Base-by-base conservation (phyloP, 2,113 vertebrate species). In the Paracanthobrama guichenoti region DNA sequence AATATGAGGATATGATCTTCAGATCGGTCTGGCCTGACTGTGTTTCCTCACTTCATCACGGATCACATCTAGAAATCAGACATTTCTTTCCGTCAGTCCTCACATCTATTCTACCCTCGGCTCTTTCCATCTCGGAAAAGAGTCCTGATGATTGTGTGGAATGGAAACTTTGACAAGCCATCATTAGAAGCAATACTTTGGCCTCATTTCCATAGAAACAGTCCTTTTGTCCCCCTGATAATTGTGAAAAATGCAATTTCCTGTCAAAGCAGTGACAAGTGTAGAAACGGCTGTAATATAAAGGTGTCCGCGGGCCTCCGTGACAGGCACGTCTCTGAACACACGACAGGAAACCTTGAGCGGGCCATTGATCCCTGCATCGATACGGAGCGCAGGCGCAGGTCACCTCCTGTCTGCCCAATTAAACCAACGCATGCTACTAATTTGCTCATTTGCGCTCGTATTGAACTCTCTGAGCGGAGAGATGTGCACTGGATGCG, bases 51-150 rank as follows among this genome's bases (percentile, higher is more conserved):
- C 85, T 89, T 82, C 84, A 79, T 82, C 89, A 75, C 14, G 14
- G 91, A 93, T 93, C 90, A 87, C 86, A 91, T 92, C 90, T 88
- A 86, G 90, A 90, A 90, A 91, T 89, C 92, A 90, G 88, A 92
- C 87, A 86, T 87, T 89, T 79, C 6, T 18, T 53, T 8, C 42
- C 73, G 85, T 88, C 84, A 81, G 87, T 88, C 85, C 81, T 84
- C n/a, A 42, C 81, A 66, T 81, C 78, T 91, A 84, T 87, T 83
- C 88, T 87, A 20, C 90, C 88, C 90, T 73, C n/a, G 16, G 31
- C 60, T 89, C 80, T 88, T 89, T 91, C 91, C 89, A 90, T 88
- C 90, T 92, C 90, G 86, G 18, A 2, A 92, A 88, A 88, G 88
- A 92, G 86, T 86, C 86, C 90, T 87, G 82, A 83, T 90, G 90